Conservation (phyloP, 1,140 invertebrate genomes). For the Gryllus bimaculatus region DNA sequence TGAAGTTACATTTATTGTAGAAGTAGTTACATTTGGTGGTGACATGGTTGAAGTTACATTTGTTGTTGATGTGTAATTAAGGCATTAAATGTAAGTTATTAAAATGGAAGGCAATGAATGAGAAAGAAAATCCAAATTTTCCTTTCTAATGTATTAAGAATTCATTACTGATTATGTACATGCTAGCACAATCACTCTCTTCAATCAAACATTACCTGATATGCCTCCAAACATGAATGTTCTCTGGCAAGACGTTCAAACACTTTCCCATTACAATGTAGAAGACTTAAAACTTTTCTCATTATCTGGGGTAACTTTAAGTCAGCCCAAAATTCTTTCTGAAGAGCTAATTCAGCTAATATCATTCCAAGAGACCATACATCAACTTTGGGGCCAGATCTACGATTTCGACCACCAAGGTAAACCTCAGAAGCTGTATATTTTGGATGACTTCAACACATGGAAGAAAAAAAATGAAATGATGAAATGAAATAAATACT, state of each 20-base stretch:
- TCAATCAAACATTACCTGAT: constrained; percentile 41
- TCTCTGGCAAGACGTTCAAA: constrained; percentile 68
- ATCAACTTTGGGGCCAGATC: constrained; percentile 61
- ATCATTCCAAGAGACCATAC: constrained; percentile 88
- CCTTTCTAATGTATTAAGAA: no score
- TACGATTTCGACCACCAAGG: constrained; percentile 38
- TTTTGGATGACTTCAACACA: constrained; percentile 50
- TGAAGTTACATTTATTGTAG: no score
- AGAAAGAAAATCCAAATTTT: no score
- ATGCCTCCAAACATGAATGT: constrained; percentile 55
- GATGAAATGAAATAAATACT: not conserved
- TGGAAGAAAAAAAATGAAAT: constrained; percentile 23
- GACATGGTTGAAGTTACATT: no score
- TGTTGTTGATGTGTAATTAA: no score
- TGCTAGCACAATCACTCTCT: no score
- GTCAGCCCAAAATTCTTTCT: constrained; percentile 52
- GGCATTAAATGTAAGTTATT: no score
- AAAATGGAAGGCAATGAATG: no score
- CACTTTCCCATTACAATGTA: constrained; percentile 47
- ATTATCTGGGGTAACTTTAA: constrained; percentile 62
- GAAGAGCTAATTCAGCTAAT: constrained; percentile 62
- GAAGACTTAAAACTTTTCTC: constrained; percentile 61
- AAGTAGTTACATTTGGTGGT: no score
- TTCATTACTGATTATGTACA: no score
- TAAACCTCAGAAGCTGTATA: constrained; percentile 83